Base-by-base conservation (phyloP, 2,797 vertebrate species). In the Galaxias olidus region DNA sequence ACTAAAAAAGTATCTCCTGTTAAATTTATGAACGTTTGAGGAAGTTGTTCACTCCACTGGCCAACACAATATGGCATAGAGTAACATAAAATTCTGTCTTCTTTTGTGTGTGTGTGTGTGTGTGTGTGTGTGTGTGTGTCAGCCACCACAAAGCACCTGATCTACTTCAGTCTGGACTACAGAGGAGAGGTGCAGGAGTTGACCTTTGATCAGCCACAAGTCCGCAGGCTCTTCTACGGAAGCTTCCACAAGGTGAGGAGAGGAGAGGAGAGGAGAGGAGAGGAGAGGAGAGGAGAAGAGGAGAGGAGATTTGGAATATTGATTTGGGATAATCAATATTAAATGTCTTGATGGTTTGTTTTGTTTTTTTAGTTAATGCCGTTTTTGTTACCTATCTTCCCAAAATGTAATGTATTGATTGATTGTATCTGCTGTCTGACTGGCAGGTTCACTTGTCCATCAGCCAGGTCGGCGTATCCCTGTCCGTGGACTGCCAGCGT, bases 161-260 rank as follows among this genome's bases (percentile, higher is more conserved):
- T 91, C 43, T 99, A 96, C 87, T 97, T 98, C 90, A 93, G 92
- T 78, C 94, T 93, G n/a, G 94, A 97, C 87, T 90, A 93, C 84
- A 91, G 94, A 73, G 93, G 91, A 8, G 90, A 93, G 66, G 84
- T 95, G 9, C 96, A 98, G 80, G 93, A 95, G 73, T 88, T 95
- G 74, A 95, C 90, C 73, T 99, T 98, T 45, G 92, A 96, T 65
- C 94, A 95, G 75, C 86, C 89, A 0, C 92, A 97, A 84, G 94
- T 96, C 66, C 94, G 90, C 84, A 92, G 87, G 75, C 87, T 98
- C 30, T 98, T 98, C 91, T 98, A 94, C 4, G 95, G 97, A 61
- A 98, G 95, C 71, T 98, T 97, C 77, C 97, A 99, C 77, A 99
- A 98, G 95, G 96, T 98, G 72, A 80, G 63, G 41, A 17, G 4